Conservation (phyloP, 2,113 vertebrate species). For the human region DNA sequence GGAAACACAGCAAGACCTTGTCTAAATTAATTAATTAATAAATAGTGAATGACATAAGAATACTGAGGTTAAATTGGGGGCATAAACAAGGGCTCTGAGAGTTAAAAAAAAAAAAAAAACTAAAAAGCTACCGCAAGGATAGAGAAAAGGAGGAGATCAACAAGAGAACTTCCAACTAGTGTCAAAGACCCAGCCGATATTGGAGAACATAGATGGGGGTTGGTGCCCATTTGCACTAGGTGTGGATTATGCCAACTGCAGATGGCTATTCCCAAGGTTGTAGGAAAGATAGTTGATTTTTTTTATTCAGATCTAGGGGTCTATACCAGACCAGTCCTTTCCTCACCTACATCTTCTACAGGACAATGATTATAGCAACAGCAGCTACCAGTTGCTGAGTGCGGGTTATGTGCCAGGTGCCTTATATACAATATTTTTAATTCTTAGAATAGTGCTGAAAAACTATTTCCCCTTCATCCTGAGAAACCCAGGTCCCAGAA, state of each 20-base stretch:
- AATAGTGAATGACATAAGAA: neutral
- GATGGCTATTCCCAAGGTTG: neutral
- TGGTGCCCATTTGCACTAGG: accelerated
- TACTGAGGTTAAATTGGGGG: neutral
- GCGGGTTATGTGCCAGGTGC: neutral
- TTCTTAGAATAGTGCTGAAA: neutral
- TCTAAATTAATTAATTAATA: neutral
- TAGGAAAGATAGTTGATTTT: neutral
- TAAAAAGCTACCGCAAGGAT: neutral
- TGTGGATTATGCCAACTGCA: neutral
- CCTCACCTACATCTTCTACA: neutral
- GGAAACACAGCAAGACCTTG: too few relatives aligned
- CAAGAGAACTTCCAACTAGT: neutral
- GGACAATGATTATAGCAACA: accelerated
- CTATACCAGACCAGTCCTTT: neutral
- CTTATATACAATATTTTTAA: neutral
- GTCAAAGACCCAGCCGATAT: neutral
- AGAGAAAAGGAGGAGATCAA: neutral
- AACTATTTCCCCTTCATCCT: neutral
- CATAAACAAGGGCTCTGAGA: neutral
- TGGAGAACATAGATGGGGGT: accelerated
- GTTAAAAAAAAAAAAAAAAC: neutral
- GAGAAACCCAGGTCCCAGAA: neutral
- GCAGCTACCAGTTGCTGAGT: too few relatives aligned
- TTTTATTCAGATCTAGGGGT: neutral